phyloP scores from a whole-genome alignment of 2,797 vertebrate genomes.

The Anolis apletophallus region DNA sequence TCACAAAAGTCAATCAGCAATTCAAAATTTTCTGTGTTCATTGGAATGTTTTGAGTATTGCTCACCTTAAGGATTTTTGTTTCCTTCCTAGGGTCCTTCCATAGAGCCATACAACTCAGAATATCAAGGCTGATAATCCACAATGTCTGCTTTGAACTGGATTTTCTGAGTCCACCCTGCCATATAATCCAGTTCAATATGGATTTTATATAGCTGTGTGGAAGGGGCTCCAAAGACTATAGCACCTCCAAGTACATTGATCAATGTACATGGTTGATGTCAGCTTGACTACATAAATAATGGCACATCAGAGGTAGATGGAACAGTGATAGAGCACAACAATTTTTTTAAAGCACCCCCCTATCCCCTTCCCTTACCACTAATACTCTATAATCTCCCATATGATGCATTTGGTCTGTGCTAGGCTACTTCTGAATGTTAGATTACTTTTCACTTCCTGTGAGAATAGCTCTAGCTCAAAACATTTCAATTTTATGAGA shows the following conservation, averaged over 20 bases:
- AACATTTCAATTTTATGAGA: not conserved
- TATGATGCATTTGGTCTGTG: not conserved
- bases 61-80: no score
- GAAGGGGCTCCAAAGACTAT: not conserved
- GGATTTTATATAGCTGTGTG: no score
- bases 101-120: no score
- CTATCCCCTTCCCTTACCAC: not conserved
- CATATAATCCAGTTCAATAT: no score
- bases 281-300: not conserved
- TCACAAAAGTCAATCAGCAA: no score
- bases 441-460: accelerated
- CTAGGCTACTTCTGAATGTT: not conserved
- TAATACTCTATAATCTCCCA: not conserved
- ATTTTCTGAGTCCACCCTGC: no score
- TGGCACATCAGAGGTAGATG: not conserved
- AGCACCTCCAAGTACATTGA: not conserved
- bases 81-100: no score
- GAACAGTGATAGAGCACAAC: not conserved
- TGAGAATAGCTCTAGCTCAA: not conserved
- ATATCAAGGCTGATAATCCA: no score
- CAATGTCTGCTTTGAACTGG: no score
- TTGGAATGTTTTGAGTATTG: no score
- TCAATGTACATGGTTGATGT: not conserved
- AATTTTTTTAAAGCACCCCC: not conserved
- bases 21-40: no score